Evolutionary conservation across 1,140 invertebrate species (phyloP), one percentile per base, ranked within the genome.

Genomic region (Hormaphis cornu): DNA sequence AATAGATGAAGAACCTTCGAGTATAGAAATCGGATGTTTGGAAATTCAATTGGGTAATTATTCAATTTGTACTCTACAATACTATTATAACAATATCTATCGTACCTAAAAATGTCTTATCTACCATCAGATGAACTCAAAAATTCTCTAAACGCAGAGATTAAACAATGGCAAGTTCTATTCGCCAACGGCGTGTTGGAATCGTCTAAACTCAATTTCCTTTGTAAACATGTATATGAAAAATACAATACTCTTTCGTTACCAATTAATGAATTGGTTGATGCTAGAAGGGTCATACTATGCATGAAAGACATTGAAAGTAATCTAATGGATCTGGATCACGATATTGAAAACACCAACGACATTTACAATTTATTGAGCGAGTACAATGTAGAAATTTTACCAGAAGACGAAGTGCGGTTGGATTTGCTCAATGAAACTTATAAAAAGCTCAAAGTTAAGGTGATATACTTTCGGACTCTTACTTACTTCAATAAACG

Each of bases 281-380:
- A 97, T 74, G 92, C 97, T 1, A 82, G 93, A 56, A 85, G 90
- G 75, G 88, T 93, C 20, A 96, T 98, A 90, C 90, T 94, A 71
- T 93, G 89, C 1, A 78, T 97, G 59, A 89, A 91, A 76, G 94
- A 95, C 77, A 92, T 97, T 56, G 81, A 94, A 10, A 92, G 95
- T 74, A 89, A 93, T 77, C 93, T 97, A 80, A 91, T 96, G 12
- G 91, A 95, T 75, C 92, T 97, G 86, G 95, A 98, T 75, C 81
- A 95, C 44, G 87, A 85, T 74, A 95, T 97, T 63, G 90, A 90
- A 75, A 92, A 93, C 0, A 93, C 97, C 69, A 94, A 97, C 86
- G 94, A 97, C 81, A 93, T 94, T 0, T 97, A 95, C 78, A 92
- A 93, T 74, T 87, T 95, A 42, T 84, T 97, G 7, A 89, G 87